phyloP scores from a whole-genome alignment of 2,888 invertebrate species.

The Sminthurinus aureus region DNA sequence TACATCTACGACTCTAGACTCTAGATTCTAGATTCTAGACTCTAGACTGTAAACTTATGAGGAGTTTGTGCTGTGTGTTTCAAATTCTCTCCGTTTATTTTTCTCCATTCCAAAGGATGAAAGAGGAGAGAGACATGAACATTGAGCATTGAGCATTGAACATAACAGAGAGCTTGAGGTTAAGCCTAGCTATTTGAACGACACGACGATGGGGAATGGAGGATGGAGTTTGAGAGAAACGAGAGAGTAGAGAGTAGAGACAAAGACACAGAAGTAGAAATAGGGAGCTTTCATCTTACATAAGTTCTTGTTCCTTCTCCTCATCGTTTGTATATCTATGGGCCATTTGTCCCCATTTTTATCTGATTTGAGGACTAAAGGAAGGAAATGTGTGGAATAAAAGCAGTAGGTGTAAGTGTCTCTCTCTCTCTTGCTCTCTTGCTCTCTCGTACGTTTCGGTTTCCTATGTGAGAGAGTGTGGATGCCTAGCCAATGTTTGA shows the following conservation, averaged over 20 bases:
- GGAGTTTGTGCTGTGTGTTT: too few species aligned
- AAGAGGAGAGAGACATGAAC: slow-evolving; percentile 3
- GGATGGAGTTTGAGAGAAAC: slow-evolving; percentile 2
- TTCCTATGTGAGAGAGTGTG: too few species aligned
- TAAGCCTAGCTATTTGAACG: slow-evolving; percentile 34
- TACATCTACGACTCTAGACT: too few species aligned
- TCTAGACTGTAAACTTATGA: too few species aligned
- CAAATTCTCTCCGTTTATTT: too few species aligned
- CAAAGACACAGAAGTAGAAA: slow-evolving; percentile 9
- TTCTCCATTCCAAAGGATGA: neutral
- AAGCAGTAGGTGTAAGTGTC: slow-evolving; percentile 7
- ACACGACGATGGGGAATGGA: slow-evolving; percentile 6
- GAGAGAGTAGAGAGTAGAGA: slow-evolving; percentile 6
- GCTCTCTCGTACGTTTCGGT: neutral
- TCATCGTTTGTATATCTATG: slow-evolving; percentile 35
- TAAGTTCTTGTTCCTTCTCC: slow-evolving; percentile 25
- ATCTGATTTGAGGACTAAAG: slow-evolving; percentile 38
- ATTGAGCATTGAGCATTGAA: neutral
- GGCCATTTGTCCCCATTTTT: slow-evolving; percentile 44
- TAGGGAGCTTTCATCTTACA: slow-evolving; percentile 3
- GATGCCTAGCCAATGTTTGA: too few species aligned
- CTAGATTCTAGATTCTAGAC: too few species aligned
- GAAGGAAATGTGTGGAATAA: slow-evolving; percentile 25
- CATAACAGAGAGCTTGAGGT: slow-evolving; percentile 29
- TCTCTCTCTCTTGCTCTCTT: neutral